Base-by-base conservation (phyloP, 1,140 invertebrate species). In the Apis mellifera region DNA sequence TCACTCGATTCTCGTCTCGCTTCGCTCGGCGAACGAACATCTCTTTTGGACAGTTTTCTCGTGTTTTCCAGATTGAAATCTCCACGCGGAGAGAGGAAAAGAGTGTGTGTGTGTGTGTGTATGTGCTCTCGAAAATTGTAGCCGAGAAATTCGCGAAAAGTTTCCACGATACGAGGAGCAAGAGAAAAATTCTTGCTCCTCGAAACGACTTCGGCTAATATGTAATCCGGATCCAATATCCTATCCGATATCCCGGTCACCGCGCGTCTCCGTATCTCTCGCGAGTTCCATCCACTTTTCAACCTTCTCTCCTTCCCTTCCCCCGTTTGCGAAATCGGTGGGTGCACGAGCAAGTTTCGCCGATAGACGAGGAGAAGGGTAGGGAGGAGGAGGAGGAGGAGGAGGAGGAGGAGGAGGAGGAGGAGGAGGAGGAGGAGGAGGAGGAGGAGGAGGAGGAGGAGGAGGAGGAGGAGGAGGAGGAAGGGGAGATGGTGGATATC, bases 161-260 rank as follows among this genome's bases (percentile, higher is more conserved):
- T 62, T 71, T 54, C 2, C 48, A 8, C 21, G 7, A 50, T 2
- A 48, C n/a, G 23, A 9, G 11, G 17, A 52, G 5, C 5, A 23
- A 12, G 7, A 17, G 55, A 60, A 59, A 75, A 70, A 77, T 62
- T 62, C 50, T 26, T 1, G 7, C 19, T 42, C 32, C 32, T 42
- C 32, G 57, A 15, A 75, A 80, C 60, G 77, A 86, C 62, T 76
- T 76, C 78, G 86, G 89, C 89, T 90, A 90, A 90, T 91, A 89
- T 86, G 87, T 90, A 89, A 90, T 89, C 88, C 90, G 86, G 84
- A 86, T 90, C 84, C 88, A 91, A 91, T 91, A 91, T 91, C 90
- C 90, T 81, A 80, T 82, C 59, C 78, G 54, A 52, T 32, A 9
- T 66, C 55, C 75, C 5, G 69, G 55, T 60, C 59, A 15, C 32